These are phyloP conservation scores for Phodopus roborovskii DNA, from an alignment of 2,113 vertebrate genomes.

Conservation along the genomic window DNA sequence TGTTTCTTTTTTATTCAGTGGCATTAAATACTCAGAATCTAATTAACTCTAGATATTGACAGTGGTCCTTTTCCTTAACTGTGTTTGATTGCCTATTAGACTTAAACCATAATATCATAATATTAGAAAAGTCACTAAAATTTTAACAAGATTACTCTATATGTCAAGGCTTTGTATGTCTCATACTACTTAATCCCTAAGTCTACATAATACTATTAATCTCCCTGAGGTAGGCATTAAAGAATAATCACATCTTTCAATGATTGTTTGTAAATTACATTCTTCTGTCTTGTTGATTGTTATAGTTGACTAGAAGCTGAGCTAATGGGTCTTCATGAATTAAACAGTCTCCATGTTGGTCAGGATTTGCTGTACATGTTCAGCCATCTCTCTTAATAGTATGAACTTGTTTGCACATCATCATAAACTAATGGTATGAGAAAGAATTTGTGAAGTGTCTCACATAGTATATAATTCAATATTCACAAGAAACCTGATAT, in stretches of 20 bases:
- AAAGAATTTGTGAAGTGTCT: neutral
- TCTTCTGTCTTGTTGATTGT: neutral
- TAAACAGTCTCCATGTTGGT: neutral
- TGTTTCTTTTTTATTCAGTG: neutral
- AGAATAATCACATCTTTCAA: neutral
- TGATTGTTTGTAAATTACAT: neutral
- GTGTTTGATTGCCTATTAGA: neutral
- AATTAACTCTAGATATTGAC: slow-evolving; percentile 33
- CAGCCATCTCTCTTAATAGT: neutral
- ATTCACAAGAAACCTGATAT: neutral
- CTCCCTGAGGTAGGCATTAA: neutral
- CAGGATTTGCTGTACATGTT: neutral
- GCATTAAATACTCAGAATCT: slow-evolving; percentile 37
- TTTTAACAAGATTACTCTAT: neutral
- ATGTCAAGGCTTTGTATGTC: neutral
- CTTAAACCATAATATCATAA: neutral
- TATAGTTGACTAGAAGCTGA: neutral
- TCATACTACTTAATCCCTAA: neutral
- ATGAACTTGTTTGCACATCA: neutral
- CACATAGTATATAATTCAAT: neutral
- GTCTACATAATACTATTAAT: neutral
- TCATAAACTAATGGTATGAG: neutral
- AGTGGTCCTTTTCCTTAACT: slow-evolving; percentile 1
- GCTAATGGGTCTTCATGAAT: neutral
- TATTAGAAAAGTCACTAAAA: slow-evolving; percentile 47